Evolutionary conservation across 2,888 invertebrate species (phyloP).

Genomic region (Synergus laeviventris): DNA sequence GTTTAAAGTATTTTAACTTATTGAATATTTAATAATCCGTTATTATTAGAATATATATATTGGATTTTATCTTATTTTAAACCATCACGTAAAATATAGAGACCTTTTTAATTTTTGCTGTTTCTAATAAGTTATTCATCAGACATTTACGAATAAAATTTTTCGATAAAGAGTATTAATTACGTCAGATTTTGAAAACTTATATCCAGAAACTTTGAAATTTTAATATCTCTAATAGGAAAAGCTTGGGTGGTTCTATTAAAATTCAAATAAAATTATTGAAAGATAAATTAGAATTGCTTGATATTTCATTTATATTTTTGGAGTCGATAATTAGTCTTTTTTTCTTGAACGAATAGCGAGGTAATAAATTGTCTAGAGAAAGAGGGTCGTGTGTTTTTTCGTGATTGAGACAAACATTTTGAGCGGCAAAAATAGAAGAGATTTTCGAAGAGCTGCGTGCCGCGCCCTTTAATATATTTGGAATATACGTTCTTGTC

Average conservation of each 20-base stretch:
- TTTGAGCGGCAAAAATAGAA: conserved; percentile 20
- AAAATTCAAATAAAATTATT: too few species aligned
- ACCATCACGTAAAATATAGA: too few species aligned
- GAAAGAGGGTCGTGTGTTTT: conserved; percentile 13
- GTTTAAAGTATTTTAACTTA: background rate
- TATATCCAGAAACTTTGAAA: too few species aligned
- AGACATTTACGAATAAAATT: too few species aligned
- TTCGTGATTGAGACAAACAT: conserved; percentile 26
- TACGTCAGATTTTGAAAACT: too few species aligned
- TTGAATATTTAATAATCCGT: background rate
- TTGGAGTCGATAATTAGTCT: background rate
- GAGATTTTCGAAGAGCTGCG: background rate
- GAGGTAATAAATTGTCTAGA: conserved; percentile 17
- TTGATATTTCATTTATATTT: background rate
- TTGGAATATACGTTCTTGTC: background rate
- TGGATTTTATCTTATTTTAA: too few species aligned
- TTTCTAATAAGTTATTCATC: too few species aligned
- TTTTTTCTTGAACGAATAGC: background rate
- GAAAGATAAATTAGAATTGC: background rate
- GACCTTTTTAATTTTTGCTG: too few species aligned
- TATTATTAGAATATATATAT: too few species aligned
- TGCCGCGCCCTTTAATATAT: background rate
- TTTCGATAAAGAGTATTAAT: too few species aligned
- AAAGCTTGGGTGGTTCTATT: too few species aligned
- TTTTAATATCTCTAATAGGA: too few species aligned